Conservation (phyloP, 1,140 invertebrate species). For the Alviniconcha marisindica region DNA sequence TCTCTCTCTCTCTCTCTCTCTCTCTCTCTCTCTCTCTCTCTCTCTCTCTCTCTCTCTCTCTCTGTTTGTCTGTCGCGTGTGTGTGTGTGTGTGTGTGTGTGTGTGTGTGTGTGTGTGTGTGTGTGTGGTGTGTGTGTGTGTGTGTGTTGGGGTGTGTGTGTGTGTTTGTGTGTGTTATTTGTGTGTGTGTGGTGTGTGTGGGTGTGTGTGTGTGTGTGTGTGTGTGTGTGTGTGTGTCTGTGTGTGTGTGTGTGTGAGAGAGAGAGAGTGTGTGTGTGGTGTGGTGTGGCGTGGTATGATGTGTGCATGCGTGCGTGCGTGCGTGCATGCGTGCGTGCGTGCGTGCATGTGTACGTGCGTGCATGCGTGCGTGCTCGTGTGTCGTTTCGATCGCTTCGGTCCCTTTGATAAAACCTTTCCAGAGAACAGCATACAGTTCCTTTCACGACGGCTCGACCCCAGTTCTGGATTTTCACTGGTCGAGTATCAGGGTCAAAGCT, state of each 20-base stretch:
- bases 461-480: background rate
- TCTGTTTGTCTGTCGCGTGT: no score
- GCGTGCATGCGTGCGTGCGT: slow-evolving; percentile 4
- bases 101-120: no score
- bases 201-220: background rate
- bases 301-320: slow-evolving; percentile 4
- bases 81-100: no score
- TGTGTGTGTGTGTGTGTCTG: background rate
- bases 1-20: no score
- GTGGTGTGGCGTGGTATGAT: background rate
- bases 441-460: background rate
- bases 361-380: background rate
- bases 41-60: no score
- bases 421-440: background rate
- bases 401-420: background rate
- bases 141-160: no score
- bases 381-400: background rate
- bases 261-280: background rate
- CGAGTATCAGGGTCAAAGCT: background rate
- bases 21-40: no score
- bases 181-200: no score
- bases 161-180: no score
- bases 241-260: background rate
- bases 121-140: no score
- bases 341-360: background rate